Evolutionary conservation across 2,113 vertebrate species (phyloP).

Genomic region (Ammospiza caudacuta): DNA sequence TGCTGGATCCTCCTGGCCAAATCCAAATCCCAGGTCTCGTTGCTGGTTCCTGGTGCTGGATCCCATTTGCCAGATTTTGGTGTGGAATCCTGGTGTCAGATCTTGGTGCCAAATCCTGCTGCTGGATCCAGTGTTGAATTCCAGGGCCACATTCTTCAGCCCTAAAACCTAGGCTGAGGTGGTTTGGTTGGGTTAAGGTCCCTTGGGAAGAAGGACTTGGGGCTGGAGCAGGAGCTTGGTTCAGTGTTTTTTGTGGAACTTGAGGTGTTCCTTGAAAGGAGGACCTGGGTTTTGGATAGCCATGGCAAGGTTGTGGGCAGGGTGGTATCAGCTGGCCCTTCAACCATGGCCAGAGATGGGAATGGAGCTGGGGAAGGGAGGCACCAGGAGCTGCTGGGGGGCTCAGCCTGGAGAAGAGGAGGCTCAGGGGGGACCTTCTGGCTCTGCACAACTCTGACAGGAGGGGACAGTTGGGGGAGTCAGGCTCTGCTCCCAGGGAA

Average conservation of each 20-base stretch:
- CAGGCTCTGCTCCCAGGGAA: background rate
- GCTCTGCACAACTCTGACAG: background rate
- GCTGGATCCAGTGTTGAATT: background rate
- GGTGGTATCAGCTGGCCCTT: background rate
- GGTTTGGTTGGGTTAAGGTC: background rate
- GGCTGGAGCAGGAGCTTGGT: background rate
- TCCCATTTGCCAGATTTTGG: background rate
- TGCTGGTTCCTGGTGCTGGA: no score
- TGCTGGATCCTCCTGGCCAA: no score
- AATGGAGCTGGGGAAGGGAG: background rate
- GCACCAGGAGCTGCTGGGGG: background rate
- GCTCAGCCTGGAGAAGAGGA: background rate
- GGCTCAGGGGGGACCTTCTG: background rate
- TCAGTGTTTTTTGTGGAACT: background rate
- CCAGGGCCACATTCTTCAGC: background rate
- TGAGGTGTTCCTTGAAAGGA: background rate
- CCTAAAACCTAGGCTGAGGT: background rate
- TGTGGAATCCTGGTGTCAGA: background rate
- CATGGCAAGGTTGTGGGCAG: background rate
- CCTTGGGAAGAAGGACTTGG: background rate
- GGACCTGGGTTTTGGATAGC: background rate
- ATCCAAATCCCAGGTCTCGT: no score
- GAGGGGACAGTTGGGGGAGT: rapidly evolving
- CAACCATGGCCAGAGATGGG: background rate
- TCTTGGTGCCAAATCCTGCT: background rate